Conservation (phyloP, 2,888 invertebrate genomes). For the Drepana falcataria region DNA sequence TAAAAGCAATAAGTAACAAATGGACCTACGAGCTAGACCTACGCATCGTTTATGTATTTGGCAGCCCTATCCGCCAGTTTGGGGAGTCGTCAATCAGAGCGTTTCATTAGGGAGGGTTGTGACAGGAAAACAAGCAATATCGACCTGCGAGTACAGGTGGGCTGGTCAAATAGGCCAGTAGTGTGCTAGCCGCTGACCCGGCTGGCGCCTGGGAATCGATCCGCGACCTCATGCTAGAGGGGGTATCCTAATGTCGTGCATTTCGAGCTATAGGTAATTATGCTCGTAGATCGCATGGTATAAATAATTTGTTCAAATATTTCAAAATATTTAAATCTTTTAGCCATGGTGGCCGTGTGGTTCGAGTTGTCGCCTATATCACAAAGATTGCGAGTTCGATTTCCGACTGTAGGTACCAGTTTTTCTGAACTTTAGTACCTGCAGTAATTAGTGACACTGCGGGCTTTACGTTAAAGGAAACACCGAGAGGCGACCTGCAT, state of each 20-base stretch:
- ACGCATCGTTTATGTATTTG: neutral
- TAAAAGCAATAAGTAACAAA: neutral
- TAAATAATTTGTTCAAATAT: neutral
- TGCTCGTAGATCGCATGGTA: neutral
- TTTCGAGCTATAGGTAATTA: neutral
- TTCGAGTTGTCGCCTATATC: no score
- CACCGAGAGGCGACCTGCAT: no score
- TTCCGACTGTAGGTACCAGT: no score
- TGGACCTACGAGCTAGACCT: neutral
- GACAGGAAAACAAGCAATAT: neutral
- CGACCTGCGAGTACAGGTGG: neutral
- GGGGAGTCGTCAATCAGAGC: neutral
- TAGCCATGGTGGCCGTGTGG: no score
- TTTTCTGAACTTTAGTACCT: no score
- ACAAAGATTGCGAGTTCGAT: no score
- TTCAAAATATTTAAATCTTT: no score
- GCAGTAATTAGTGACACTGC: no score
- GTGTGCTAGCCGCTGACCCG: conserved; percentile 36
- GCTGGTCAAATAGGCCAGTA: conserved; percentile 5
- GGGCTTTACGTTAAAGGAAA: no score
- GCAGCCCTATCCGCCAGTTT: neutral
- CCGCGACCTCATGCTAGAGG: conserved; percentile 14
- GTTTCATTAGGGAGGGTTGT: neutral
- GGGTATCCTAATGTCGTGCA: conserved; percentile 5
- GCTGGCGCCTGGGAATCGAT: conserved; percentile 49